phyloP scores from a whole-genome alignment of 1,140 invertebrate species.

The Hyposmocoma kahamanoa region DNA sequence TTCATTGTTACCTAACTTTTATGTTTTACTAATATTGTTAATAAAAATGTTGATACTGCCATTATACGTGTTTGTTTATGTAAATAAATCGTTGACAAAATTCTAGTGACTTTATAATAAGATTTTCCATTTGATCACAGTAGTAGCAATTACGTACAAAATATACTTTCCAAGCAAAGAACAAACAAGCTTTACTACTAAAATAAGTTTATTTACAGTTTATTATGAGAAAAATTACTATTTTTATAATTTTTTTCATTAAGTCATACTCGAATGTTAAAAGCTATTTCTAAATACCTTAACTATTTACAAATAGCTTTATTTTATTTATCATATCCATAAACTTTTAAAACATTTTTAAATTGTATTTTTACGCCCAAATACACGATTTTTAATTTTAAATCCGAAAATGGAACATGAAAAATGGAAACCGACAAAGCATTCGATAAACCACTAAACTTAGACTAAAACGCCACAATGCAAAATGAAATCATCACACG shows the following conservation, averaged over 20 bases:
- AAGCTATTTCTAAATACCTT: conserved; percentile 60
- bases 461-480: conserved; percentile 36
- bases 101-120: conserved; percentile 7
- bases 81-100: conserved; percentile 8
- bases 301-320: conserved; percentile 65
- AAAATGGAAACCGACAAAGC: neutral
- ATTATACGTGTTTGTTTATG: conserved; percentile 8
- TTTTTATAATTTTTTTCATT: conserved; percentile 55
- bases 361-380: neutral
- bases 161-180: conserved; percentile 4
- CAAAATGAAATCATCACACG: conserved; percentile 43
- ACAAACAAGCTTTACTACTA: conserved; percentile 43
- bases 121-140: neutral
- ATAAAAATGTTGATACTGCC: conserved; percentile 7
- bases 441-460: conserved; percentile 22
- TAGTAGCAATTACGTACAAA: neutral
- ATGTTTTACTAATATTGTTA: no score
- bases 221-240: conserved; percentile 56
- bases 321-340: conserved; percentile 12
- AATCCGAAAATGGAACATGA: conserved; percentile 10
- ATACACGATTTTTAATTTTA: conserved; percentile 20
- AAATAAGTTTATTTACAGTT: conserved; percentile 69
- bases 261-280: conserved; percentile 46
- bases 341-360: neutral
- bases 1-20: no score